Percentiles rank a stretch among this genome's conserved stretches.
Evolutionary conservation across 2,797 vertebrate genomes (phyloP).

Genomic region (Intellagama lesueurii): DNA sequence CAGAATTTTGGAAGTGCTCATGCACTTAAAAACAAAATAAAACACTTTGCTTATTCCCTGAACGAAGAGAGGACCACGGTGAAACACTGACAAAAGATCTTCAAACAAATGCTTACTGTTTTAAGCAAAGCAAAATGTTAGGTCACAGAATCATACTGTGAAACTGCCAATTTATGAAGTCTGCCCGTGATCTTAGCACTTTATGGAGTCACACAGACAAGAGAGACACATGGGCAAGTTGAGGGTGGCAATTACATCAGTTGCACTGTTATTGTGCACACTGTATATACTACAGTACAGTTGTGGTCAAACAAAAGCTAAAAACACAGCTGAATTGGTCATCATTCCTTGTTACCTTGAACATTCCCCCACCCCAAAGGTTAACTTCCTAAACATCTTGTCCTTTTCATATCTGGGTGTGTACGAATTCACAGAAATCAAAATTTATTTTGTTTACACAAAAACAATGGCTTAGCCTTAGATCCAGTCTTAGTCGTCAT

Average conservation of each 20-base stretch:
- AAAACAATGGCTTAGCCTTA: no score
- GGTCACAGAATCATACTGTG: not conserved
- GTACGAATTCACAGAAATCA: no score
- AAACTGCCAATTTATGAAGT: slow-evolving; percentile 49
- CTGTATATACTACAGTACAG: not conserved
- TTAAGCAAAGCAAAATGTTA: slow-evolving; percentile 39
- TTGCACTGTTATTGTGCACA: not conserved
- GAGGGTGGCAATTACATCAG: not conserved
- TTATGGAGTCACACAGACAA: not conserved
- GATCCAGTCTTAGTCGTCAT: no score
- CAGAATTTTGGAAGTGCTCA: not conserved
- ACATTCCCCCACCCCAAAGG: not conserved
- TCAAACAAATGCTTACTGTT: slow-evolving; percentile 49
- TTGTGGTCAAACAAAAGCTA: not conserved
- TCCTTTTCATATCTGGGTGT: not conserved
- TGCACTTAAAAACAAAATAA: not conserved
- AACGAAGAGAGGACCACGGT: slow-evolving; percentile 31
- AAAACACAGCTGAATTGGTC: not conserved
- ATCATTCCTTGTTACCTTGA: not conserved
- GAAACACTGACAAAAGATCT: slow-evolving; percentile 17
- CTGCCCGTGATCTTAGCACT: not conserved
- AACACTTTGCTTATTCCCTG: not conserved
- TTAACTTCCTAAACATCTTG: not conserved
- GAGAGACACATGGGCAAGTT: not conserved
- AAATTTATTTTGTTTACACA: no score